phyloP scores from a whole-genome alignment of 2,113 vertebrate genomes.

The Cygnus atratus region DNA sequence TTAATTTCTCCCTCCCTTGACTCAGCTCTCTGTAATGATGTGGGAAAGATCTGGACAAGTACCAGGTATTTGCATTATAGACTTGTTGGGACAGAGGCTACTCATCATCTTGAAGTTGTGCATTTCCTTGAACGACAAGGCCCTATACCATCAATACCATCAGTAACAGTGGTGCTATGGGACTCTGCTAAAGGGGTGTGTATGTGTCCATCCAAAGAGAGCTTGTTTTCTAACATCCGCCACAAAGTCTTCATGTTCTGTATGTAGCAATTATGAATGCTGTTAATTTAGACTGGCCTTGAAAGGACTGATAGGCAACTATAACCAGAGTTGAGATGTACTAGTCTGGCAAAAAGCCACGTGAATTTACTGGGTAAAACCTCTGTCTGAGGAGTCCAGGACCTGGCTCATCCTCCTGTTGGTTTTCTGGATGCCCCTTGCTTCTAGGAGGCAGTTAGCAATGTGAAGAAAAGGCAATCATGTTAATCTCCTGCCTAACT shows the following conservation, averaged over 20 bases:
- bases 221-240: neutral
- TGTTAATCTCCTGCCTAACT: neutral
- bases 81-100: fast-evolving
- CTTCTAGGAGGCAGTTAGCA: neutral
- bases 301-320: neutral
- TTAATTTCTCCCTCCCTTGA: fast-evolving
- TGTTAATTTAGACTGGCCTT: neutral
- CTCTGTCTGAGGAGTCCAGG: neutral
- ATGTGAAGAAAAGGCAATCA: neutral
- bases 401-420: neutral
- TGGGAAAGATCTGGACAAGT: neutral
- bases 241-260: neutral
- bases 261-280: too few relatives aligned
- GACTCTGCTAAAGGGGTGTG: neutral
- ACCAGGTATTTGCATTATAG: neutral
- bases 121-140: neutral
- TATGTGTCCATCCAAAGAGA: too few relatives aligned
- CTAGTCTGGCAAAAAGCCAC: neutral
- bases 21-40: neutral
- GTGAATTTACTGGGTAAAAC: neutral
- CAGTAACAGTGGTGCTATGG: neutral
- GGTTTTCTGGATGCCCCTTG: neutral
- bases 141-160: neutral
- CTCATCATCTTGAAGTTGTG: fast-evolving
- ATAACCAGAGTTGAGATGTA: neutral